A percentile compares a stretch with the other conserved stretches of the same genome.
phyloP scores from a whole-genome alignment of 2,888 invertebrate genomes.

The Azorinus chamasolen region DNA sequence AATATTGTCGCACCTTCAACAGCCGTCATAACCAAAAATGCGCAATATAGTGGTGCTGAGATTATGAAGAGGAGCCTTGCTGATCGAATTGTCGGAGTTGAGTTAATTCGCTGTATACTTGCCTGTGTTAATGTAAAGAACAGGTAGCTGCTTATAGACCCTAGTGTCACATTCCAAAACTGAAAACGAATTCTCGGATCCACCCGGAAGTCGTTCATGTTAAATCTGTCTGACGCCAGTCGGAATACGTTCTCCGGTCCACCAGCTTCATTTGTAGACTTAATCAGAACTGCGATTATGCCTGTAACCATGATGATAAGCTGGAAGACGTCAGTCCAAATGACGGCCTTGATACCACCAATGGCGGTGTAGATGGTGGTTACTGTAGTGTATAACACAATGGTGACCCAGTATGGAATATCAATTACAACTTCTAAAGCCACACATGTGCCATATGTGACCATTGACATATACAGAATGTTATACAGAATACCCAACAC shows the following conservation, averaged over 20 bases:
- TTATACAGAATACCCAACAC: constrained; percentile 21
- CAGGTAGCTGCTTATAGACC: constrained; percentile 22
- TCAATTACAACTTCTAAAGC: constrained; percentile 28
- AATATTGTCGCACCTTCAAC: constrained; percentile 44
- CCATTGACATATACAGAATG: constrained; percentile 40
- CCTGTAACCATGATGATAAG: constrained; percentile 40
- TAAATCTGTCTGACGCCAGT: constrained; percentile 10
- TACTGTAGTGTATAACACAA: constrained; percentile 29
- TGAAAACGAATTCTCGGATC: constrained; percentile 42
- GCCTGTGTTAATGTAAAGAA: constrained; percentile 32
- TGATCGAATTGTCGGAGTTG: constrained; percentile 10
- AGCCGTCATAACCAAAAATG: constrained; percentile 5
- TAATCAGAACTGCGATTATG: constrained; percentile 30
- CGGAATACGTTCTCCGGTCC: constrained; percentile 5
- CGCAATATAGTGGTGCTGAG: constrained; percentile 19
- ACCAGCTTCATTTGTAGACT: constrained; percentile 24
- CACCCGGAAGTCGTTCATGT: constrained; percentile 11
- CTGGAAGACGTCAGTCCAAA: constrained; percentile 48
- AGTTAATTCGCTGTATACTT: constrained; percentile 38
- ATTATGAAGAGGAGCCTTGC: constrained; percentile 22
- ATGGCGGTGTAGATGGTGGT: constrained; percentile 46
- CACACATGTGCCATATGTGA: constrained; percentile 30
- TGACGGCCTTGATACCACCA: constrained; percentile 47
- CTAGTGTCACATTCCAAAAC: constrained; percentile 30
- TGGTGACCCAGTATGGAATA: constrained; percentile 42